These are phyloP conservation scores for Sialis fuliginosa DNA, from an alignment of 2,888 invertebrate genomes.

Conservation along the genomic window DNA sequence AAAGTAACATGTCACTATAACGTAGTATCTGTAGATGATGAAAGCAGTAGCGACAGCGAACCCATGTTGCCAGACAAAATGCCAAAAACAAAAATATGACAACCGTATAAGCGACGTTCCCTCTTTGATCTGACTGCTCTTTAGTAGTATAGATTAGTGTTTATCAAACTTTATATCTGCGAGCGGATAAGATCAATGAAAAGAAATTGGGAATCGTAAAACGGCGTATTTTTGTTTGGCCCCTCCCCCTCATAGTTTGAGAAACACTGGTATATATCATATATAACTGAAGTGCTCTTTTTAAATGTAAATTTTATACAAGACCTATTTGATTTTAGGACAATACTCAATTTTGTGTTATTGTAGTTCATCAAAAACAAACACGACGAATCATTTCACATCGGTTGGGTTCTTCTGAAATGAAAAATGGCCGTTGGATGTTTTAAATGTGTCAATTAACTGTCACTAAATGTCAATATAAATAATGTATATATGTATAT, in stretches of 20 bases:
- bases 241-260: too few relatives aligned
- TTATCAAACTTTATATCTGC: neutral
- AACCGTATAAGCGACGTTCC: neutral
- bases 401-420: too few relatives aligned
- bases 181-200: neutral
- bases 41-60: conserved; percentile 21
- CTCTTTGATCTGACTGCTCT: neutral
- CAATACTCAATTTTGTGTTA: neutral
- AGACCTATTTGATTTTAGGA: neutral
- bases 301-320: conserved; percentile 3
- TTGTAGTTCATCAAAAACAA: neutral
- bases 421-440: too few relatives aligned
- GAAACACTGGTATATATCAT: too few relatives aligned
- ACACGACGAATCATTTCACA: too few relatives aligned
- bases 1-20: conserved; percentile 29
- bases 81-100: conserved; percentile 3
- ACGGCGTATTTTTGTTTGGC: neutral
- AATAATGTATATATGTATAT: too few relatives aligned
- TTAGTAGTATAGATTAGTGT: too few relatives aligned
- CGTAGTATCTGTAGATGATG: conserved; percentile 24
- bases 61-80: neutral
- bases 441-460: too few relatives aligned
- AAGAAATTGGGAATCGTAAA: neutral
- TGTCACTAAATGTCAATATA: too few relatives aligned
- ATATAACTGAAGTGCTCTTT: conserved; percentile 2